Evolutionary conservation across 2,797 vertebrate species (phyloP).

Genomic region (Girardinus metallicus): DNA sequence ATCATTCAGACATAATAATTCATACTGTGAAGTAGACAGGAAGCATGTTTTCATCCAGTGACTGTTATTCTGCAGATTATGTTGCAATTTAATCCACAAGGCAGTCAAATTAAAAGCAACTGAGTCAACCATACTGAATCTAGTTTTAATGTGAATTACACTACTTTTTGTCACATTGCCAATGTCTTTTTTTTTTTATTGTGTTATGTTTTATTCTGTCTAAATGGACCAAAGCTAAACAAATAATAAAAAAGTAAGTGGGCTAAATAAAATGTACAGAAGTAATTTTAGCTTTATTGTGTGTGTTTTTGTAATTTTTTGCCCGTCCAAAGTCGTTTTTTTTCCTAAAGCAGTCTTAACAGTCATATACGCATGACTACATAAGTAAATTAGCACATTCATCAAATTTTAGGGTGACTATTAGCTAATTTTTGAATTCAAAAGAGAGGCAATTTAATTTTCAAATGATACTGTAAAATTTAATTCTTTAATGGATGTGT

Average conservation of each 20-base stretch:
- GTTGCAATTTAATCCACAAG: slow-evolving; percentile 11
- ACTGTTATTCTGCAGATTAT: slow-evolving; percentile 31
- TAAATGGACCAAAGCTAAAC: not conserved
- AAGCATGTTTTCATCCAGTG: slow-evolving; percentile 19
- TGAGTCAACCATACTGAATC: slow-evolving; percentile 18
- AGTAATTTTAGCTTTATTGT: not conserved
- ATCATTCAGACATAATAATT: slow-evolving; percentile 20
- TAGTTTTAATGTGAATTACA: slow-evolving; percentile 31
- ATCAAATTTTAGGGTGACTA: not conserved
- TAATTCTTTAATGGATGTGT: not conserved
- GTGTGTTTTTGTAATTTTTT: not conserved
- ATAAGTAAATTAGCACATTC: not conserved
- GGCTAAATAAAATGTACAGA: not conserved
- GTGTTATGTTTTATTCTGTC: not conserved
- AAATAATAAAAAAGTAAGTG: not conserved
- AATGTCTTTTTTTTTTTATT: not conserved
- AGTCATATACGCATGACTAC: not conserved
- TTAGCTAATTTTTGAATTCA: not conserved
- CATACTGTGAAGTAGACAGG: slow-evolving; percentile 11
- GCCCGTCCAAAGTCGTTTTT: too few relatives aligned
- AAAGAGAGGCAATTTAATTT: not conserved
- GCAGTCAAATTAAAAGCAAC: slow-evolving; percentile 12
- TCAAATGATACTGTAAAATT: not conserved
- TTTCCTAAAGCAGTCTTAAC: not conserved
- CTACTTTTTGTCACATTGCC: not conserved